Evolutionary conservation across 2,888 invertebrate species (phyloP), one percentile per base, ranked within the genome.

Genomic region (Meghimatium bilineatum): DNA sequence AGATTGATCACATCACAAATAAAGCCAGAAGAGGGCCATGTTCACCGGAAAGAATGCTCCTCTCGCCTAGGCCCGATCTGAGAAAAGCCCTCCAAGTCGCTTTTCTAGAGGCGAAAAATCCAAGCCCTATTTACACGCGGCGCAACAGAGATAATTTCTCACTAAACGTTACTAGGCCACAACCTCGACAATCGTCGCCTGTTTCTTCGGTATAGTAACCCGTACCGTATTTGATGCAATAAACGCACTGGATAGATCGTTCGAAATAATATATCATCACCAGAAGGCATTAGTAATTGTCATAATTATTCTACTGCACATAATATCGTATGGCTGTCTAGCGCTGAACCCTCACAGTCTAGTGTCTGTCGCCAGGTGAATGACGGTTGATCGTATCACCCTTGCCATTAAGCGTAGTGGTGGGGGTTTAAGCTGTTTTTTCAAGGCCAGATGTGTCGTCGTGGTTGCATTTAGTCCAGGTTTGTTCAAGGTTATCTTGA

Each of bases 151-250:
- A 77, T 77, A 77, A 77, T 77, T 76, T 77, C 77, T 77, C 77
- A 77, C 77, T 77, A 77, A 77, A 77, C 77, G 36, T 63, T 77
- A 77, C 77, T 77, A 52, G 77, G 63, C 76, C 76, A 77, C n/a
- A 77, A 56, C 60, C 32, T 63, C 77, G 52, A 77, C 77, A 63
- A 20, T 38, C 63, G 77, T n/a, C 63, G 67, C 36, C 56, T 60
- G 5, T 63, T 29, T n/a, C 77, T 38, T 38, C 71, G 38, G 71
- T 17, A 71, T 14, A 5, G 38, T 3, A 26, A 26, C 23, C 71
- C 2, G 38, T 29, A 26, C 71, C 71, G 71, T 71, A 36, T 3
- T 38, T 5, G 2, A 38, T 26, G 3, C 38, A 38, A 71, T 71
- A 71, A 71, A 71, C 36, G 71, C 71, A 38, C 71, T 23, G 23